A percentile compares a stretch with the other conserved stretches of the same genome.
phyloP scores from a whole-genome alignment of 2,888 invertebrate genomes.

The Acleris cristana region DNA sequence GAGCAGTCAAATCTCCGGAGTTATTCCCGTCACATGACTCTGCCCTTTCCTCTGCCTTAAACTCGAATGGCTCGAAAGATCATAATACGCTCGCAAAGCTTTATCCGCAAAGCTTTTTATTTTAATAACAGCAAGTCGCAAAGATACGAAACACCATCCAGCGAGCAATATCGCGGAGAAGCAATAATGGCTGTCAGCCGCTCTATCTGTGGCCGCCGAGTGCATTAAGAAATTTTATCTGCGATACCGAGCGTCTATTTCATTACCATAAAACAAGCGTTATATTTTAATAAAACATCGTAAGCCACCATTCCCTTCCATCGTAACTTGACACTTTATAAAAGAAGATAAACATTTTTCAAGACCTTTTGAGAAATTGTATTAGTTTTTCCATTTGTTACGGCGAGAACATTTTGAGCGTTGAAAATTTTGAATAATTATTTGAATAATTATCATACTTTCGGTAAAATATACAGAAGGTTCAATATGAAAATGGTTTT shows the following conservation, averaged over 20 bases:
- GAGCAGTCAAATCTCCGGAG: too few relatives aligned
- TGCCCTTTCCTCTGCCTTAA: too few relatives aligned
- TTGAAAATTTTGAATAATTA: not conserved
- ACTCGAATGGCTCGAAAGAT: too few relatives aligned
- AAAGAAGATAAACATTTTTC: slow-evolving; percentile 30
- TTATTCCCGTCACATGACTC: too few relatives aligned
- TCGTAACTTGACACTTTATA: slow-evolving; percentile 38
- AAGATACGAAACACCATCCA: slow-evolving; percentile 46
- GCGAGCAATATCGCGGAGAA: slow-evolving; percentile 45
- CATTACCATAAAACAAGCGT: slow-evolving; percentile 49
- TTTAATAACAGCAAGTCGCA: slow-evolving; percentile 33
- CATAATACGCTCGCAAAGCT: slow-evolving; percentile 8
- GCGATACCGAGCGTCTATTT: slow-evolving; percentile 52
- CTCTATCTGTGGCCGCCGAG: slow-evolving; percentile 56
- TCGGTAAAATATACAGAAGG: not conserved
- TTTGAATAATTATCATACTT: not conserved
- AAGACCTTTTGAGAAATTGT: slow-evolving; percentile 6
- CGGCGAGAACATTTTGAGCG: not conserved
- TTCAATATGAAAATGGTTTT: slow-evolving; percentile 42
- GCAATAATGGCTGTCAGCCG: slow-evolving; percentile 55
- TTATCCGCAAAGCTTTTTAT: slow-evolving; percentile 31
- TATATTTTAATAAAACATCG: slow-evolving; percentile 44
- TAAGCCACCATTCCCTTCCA: slow-evolving; percentile 35
- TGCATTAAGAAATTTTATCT: slow-evolving; percentile 58
- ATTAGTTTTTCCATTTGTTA: slow-evolving; percentile 9